Conservation (phyloP, 2,113 vertebrate species). For the Antennarius striatus region DNA sequence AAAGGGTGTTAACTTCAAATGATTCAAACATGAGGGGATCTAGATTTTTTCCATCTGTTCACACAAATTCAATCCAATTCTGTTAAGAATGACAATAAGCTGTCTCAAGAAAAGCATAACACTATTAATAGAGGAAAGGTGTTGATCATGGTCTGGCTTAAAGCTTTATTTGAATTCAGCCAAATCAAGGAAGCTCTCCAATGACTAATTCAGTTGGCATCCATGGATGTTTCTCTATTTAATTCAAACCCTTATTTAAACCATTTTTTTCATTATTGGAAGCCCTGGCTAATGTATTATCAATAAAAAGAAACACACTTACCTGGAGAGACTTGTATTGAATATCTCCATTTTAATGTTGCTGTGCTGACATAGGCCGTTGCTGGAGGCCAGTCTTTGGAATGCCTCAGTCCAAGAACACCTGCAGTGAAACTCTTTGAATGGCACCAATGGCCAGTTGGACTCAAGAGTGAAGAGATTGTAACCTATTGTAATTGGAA, state of each 20-base stretch:
- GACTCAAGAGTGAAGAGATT: too few species aligned
- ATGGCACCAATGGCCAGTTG: too few species aligned
- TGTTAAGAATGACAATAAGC: conserved; percentile 14
- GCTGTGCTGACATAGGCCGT: too few species aligned
- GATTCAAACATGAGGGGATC: conserved; percentile 33
- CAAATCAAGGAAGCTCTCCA: conserved; percentile 52
- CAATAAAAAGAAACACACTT: too few species aligned
- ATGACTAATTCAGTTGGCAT: conserved; percentile 52
- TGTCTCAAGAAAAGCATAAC: neutral
- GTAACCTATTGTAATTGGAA: too few species aligned
- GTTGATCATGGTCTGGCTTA: conserved; percentile 39
- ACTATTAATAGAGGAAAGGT: conserved; percentile 18
- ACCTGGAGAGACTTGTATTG: too few species aligned
- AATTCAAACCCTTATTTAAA: conserved; percentile 37
- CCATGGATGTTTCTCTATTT: conserved; percentile 35
- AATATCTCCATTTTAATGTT: too few species aligned
- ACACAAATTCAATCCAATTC: conserved; percentile 23
- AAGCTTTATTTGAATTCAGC: conserved; percentile 50
- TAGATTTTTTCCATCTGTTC: conserved; percentile 9
- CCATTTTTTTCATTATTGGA: conserved; percentile 16
- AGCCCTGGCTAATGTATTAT: conserved; percentile 21
- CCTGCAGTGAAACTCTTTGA: too few species aligned
- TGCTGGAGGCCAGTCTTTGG: too few species aligned
- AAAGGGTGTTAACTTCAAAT: conserved; percentile 27
- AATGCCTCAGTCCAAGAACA: too few species aligned